Percentiles rank a stretch among this genome's conserved stretches.
Conservation (phyloP, 2,113 vertebrate genomes). For the Muntiacus muntjak region DNA sequence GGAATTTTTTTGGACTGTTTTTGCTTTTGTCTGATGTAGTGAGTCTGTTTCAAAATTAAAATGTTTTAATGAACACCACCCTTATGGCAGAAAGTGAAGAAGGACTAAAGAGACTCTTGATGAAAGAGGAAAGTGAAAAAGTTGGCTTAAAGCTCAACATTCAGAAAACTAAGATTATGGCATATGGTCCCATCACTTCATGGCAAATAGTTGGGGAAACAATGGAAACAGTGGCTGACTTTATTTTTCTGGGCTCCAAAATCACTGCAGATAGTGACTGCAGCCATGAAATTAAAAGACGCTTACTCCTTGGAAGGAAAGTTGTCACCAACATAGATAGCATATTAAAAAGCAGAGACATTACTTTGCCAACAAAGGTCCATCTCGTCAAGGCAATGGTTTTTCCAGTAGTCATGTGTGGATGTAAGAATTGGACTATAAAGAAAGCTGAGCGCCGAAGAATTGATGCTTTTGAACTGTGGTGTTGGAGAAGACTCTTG, state of each 20-base stretch:
- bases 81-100: not conserved
- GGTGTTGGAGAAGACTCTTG: not conserved
- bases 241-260: fast-evolving
- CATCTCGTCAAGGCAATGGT: not conserved
- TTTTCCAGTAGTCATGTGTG: not conserved
- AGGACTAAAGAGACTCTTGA: not conserved
- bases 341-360: not conserved
- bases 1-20: constrained; percentile 23
- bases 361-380: not conserved
- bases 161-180: not conserved
- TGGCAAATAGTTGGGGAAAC: not conserved
- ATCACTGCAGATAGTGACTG: not conserved
- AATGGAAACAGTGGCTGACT: not conserved
- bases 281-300: not conserved
- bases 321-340: not conserved
- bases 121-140: not conserved
- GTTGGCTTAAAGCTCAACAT: not conserved
- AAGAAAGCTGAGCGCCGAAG: not conserved
- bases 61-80: not conserved
- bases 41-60: not conserved
- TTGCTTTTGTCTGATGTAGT: not conserved
- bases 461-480: not conserved
- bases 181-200: not conserved
- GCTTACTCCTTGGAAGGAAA: not conserved
- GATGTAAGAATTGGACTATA: not conserved